Evolutionary conservation across 1,140 invertebrate genomes (phyloP), one percentile per base, ranked within the genome.

Genomic region (Eciton burchellii): DNA sequence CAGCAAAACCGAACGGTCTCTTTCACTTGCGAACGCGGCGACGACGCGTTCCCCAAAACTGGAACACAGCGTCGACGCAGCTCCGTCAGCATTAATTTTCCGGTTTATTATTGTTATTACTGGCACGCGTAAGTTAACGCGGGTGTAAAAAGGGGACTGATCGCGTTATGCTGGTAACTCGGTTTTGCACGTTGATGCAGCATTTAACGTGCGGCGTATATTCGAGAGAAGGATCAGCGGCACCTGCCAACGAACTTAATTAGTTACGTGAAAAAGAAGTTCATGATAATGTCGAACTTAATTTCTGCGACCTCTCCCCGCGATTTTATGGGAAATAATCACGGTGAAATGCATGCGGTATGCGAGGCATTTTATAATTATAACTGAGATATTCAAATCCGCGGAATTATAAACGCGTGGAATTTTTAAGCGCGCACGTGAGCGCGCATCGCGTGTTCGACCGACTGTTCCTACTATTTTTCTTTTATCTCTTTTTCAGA

Each of bases 11-110:
- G 35, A 45, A 16, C 21, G 21, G 54, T 24, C 21, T 74, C 56
- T 45, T 74, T 85, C 68, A 73, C 49, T 86, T 74, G 76, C 68
- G 74, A 86, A 82, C 60, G 77, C 85, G 52, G 16, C 68, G 35
- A 21, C 24, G 41, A 65, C 16, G 59, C 6, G n/a, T 52, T 21
- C 45, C 14, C n/a, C 26, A 11, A 65, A 76, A 76, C 16, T 76
- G 21, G 47, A 65, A 8, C 45, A 24, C 14, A 19, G 4, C 41
- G n/a, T 26, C 52, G 72, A 76, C 52, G 19, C 49, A 57, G 6
- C 14, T 76, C 9, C 65, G 14, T 45, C 0, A 16, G 47, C 12
- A 49, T 76, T 76, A 41, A 65, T 11, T 5, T 19, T 8, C 21
- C 9, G 6, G 47, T 0, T n/a, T n/a, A n/a, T n/a, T n/a, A n/a